Percentiles rank a stretch among this genome's conserved stretches.
Evolutionary conservation across 2,888 invertebrate genomes (phyloP).

Genomic region (Polietes domitor): DNA sequence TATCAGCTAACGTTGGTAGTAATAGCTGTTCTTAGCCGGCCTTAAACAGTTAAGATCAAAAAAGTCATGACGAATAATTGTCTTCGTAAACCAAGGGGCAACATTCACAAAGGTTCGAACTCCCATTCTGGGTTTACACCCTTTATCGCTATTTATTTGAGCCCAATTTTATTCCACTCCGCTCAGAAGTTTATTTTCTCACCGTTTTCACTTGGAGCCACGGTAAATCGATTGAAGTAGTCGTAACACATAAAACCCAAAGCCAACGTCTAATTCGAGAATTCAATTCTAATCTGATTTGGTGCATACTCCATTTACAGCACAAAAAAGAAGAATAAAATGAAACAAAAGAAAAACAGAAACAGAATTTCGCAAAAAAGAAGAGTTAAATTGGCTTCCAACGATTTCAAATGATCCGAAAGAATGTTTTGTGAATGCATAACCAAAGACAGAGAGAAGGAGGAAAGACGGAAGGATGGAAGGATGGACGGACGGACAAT

Average conservation of each 20-base stretch:
- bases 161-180: too few species aligned
- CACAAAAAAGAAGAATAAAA: neutral
- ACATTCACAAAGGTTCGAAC: too few species aligned
- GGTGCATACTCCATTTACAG: constrained; percentile 50
- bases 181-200: too few species aligned
- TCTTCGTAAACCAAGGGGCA: too few species aligned
- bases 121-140: too few species aligned
- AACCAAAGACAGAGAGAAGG: neutral
- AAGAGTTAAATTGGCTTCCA: constrained; percentile 21
- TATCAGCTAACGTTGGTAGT: too few species aligned
- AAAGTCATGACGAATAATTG: too few species aligned
- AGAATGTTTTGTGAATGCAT: constrained; percentile 15
- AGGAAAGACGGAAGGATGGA: too few species aligned
- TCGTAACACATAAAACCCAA: neutral
- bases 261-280: constrained; percentile 14
- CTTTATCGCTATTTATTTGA: too few species aligned
- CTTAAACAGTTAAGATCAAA: too few species aligned
- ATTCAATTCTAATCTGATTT: constrained; percentile 66
- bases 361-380: neutral
- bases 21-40: too few species aligned
- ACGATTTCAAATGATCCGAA: neutral
- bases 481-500: constrained; percentile 22
- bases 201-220: too few species aligned
- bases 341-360: constrained; percentile 13
- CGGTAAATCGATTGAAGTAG: neutral